Evolutionary conservation across 2,888 invertebrate species (phyloP).

Genomic region (Drosophila stalkeri): DNA sequence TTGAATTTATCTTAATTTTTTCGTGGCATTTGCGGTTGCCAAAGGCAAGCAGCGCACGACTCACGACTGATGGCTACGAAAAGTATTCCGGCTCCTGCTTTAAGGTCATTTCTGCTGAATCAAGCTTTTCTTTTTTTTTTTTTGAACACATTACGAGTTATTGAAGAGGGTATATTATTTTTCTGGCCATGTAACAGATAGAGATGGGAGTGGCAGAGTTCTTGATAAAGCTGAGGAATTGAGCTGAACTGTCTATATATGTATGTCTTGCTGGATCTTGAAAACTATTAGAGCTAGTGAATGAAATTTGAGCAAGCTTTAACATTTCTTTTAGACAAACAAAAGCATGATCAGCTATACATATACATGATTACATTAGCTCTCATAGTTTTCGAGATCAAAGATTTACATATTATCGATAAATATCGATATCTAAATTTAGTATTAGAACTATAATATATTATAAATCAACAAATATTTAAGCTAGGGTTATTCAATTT

Average conservation of each 20-base stretch:
- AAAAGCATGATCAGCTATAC: no score
- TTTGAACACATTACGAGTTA: not conserved
- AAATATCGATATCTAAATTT: not conserved
- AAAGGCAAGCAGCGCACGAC: constrained; percentile 24
- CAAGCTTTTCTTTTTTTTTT: not conserved
- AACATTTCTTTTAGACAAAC: not conserved
- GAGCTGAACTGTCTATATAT: not conserved
- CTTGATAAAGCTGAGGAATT: not conserved
- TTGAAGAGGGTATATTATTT: not conserved
- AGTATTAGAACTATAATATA: not conserved
- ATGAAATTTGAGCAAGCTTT: not conserved
- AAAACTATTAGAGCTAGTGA: not conserved
- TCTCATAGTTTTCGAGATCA: no score
- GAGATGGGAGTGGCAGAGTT: not conserved
- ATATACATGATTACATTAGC: no score
- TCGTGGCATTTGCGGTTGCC: constrained; percentile 40
- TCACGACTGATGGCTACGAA: constrained; percentile 7
- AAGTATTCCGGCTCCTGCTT: not conserved
- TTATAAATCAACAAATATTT: not conserved
- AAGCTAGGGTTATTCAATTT: not conserved
- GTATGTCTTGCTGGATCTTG: not conserved
- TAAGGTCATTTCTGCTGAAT: constrained; percentile 14
- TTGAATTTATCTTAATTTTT: constrained; percentile 63
- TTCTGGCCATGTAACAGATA: not conserved
- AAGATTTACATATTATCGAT: not conserved